Evolutionary conservation across 2,113 vertebrate genomes (phyloP).

Genomic region (Ornithorhynchus anatinus): DNA sequence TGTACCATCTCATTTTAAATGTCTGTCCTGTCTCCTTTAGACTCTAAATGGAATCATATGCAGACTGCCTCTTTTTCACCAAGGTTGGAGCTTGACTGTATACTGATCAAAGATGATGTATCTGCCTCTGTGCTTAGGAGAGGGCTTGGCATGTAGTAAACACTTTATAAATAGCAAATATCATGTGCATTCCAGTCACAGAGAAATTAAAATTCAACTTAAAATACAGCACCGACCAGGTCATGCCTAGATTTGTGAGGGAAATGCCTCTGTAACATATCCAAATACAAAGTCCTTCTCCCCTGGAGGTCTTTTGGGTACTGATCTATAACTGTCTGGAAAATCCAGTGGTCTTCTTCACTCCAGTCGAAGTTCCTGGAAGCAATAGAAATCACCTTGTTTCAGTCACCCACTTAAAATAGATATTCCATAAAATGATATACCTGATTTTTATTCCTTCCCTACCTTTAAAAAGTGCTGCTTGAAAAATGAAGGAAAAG

Average conservation of each 20-base stretch:
- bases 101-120: too few species aligned
- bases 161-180: too few species aligned
- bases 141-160: too few species aligned
- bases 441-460: neutral
- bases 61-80: neutral
- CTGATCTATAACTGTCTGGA: slow-evolving; percentile 74
- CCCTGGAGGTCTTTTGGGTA: slow-evolving; percentile 77
- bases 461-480: neutral
- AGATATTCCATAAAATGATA: neutral
- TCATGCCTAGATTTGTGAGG: slow-evolving; percentile 78
- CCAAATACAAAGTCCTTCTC: slow-evolving; percentile 79
- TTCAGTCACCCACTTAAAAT: neutral
- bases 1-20: neutral
- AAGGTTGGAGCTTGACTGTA: too few species aligned
- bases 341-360: slow-evolving; percentile 80
- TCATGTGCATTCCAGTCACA: fast-evolving
- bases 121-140: too few species aligned
- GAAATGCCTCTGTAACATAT: slow-evolving; percentile 84
- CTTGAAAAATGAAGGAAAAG: neutral
- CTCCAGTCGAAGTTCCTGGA: slow-evolving; percentile 79
- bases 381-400: slow-evolving; percentile 16
- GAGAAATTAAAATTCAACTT: neutral
- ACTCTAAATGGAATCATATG: neutral
- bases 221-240: slow-evolving; percentile 77
- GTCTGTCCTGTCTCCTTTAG: neutral